Evolutionary conservation across 1,140 invertebrate species (phyloP).

Genomic region (Alviniconcha marisindica): DNA sequence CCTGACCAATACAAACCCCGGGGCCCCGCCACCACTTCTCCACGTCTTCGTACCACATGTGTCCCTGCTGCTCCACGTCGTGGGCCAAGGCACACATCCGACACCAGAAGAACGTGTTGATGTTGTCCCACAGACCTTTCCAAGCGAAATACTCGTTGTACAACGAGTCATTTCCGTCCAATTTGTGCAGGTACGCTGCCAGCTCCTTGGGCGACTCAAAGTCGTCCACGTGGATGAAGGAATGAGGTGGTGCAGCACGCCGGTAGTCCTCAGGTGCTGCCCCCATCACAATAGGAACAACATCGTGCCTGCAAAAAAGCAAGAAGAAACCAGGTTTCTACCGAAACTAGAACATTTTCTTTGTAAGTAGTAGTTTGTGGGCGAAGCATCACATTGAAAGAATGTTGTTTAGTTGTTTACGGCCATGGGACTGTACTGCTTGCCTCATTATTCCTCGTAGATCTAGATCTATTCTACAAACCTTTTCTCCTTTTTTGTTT

Average conservation of each 20-base stretch:
- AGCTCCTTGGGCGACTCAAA: constrained; percentile 92
- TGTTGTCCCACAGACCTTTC: constrained; percentile 70
- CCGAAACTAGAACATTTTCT: too few relatives aligned
- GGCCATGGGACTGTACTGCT: too few relatives aligned
- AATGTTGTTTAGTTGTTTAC: background rate
- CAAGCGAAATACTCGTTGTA: constrained; percentile 76
- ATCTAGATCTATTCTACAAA: too few relatives aligned
- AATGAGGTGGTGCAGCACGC: constrained; percentile 81
- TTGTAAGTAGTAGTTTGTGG: background rate
- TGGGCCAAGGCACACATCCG: constrained; percentile 86
- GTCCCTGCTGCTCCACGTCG: constrained; percentile 49
- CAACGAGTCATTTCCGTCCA: constrained; percentile 70
- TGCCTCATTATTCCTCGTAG: too few relatives aligned
- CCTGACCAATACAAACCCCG: constrained; percentile 62
- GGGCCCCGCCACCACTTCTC: constrained; percentile 67
- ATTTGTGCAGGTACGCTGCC: constrained; percentile 88
- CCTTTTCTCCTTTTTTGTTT: too few relatives aligned
- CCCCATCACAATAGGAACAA: constrained; percentile 78
- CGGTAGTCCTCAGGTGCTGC: constrained; percentile 78
- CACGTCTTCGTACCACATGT: constrained; percentile 54
- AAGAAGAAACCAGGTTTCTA: too few relatives aligned
- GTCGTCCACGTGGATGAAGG: constrained; percentile 96
- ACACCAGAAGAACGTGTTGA: constrained; percentile 89
- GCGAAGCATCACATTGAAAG: too few relatives aligned
- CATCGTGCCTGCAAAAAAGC: constrained; percentile 68